Conservation (phyloP, 1,140 invertebrate species). For the Drosophila ananassae region DNA sequence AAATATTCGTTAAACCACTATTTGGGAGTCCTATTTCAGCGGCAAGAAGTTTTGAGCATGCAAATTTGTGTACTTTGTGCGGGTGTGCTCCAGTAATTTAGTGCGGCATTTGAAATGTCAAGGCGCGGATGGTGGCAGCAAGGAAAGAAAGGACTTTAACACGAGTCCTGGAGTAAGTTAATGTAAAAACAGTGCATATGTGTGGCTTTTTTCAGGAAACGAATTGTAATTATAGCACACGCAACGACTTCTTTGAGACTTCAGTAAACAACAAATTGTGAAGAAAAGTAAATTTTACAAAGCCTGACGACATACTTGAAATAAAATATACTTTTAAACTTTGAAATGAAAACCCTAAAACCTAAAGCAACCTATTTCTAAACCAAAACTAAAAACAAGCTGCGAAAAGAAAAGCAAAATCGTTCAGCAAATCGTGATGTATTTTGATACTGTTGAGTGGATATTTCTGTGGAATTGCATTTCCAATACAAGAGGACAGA, state of each 20-base stretch:
- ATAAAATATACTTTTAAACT: not conserved
- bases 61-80: slow-evolving; percentile 7
- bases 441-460: slow-evolving; percentile 59
- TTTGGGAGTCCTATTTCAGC: not conserved
- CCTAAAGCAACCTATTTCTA: too few species aligned
- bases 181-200: slow-evolving; percentile 34
- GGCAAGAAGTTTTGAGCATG: slow-evolving; percentile 6
- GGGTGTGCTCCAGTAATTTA: slow-evolving; percentile 62
- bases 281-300: not conserved
- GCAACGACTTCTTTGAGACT: not conserved
- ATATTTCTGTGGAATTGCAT: slow-evolving; percentile 68
- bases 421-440: not conserved
- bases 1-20: not conserved
- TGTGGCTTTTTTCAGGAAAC: not conserved
- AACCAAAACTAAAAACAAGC: not conserved
- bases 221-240: not conserved
- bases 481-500: slow-evolving; percentile 49
- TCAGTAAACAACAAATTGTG: not conserved
- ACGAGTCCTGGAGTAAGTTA: slow-evolving; percentile 7
- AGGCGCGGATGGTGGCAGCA: slow-evolving; percentile 4
- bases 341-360: too few species aligned
- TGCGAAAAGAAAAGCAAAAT: not conserved
- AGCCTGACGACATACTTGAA: not conserved
- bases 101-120: slow-evolving; percentile 65
- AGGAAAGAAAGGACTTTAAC: not conserved